Evolutionary conservation across 2,113 vertebrate species (phyloP).

Genomic region (Ammospiza caudacuta): DNA sequence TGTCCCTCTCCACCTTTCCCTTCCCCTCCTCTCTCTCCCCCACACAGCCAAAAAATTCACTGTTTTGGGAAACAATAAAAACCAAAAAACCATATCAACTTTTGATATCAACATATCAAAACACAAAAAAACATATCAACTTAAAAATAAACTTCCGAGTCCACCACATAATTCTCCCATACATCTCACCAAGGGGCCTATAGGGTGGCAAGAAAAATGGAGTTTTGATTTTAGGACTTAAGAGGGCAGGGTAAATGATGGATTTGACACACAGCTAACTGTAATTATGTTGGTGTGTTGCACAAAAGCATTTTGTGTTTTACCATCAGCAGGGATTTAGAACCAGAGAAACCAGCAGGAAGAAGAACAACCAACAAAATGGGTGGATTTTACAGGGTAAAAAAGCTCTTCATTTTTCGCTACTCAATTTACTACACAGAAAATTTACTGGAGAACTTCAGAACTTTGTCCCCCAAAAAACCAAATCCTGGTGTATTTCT

Average conservation of each 20-base stretch:
- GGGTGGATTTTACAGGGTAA: rapidly evolving
- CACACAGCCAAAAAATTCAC: rapidly evolving
- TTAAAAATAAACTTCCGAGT: neutral
- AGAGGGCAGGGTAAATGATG: neutral
- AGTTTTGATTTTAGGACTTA: neutral
- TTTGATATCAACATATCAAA: too few relatives aligned
- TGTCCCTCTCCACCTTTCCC: rapidly evolving
- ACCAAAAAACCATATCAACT: too few relatives aligned
- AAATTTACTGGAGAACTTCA: neutral
- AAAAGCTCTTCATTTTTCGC: neutral
- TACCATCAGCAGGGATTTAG: neutral
- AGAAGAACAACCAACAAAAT: neutral
- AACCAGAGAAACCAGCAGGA: neutral
- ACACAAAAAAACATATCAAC: neutral
- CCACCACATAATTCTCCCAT: neutral
- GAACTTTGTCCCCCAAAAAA: rapidly evolving
- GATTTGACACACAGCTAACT: neutral
- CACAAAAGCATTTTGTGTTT: neutral
- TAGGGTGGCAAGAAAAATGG: rapidly evolving
- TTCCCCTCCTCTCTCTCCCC: neutral
- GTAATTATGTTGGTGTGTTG: neutral
- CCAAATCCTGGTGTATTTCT: neutral
- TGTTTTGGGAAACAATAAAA: neutral
- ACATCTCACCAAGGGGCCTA: neutral
- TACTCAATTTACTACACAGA: neutral